phyloP scores from a whole-genome alignment of 2,113 vertebrate genomes.

The Heterocephalus glaber region DNA sequence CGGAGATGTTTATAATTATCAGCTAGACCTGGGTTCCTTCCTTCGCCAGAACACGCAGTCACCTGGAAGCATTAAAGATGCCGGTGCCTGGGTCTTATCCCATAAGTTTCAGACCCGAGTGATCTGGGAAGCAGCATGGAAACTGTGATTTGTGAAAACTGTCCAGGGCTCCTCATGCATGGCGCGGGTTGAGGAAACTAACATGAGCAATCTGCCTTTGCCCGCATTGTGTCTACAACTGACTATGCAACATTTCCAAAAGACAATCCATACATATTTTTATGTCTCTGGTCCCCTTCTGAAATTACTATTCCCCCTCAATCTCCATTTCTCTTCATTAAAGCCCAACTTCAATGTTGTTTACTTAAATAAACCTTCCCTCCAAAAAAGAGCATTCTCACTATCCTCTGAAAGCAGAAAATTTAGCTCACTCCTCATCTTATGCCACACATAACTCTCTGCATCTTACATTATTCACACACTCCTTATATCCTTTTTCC shows the following conservation, averaged over 20 bases:
- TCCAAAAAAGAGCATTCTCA: background rate
- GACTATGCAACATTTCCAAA: background rate
- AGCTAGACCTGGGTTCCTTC: background rate
- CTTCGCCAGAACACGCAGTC: background rate
- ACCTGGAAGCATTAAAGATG: background rate
- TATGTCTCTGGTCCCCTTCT: background rate
- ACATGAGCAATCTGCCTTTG: background rate
- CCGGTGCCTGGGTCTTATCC: too few species aligned
- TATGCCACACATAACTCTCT: fast-evolving
- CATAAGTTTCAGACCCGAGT: background rate
- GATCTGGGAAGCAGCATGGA: background rate
- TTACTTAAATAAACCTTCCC: background rate
- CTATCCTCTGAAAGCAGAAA: background rate
- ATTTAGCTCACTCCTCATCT: fast-evolving
- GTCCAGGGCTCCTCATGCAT: background rate
- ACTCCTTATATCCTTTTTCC: background rate
- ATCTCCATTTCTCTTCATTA: background rate
- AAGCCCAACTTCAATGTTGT: background rate
- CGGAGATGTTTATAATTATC: background rate
- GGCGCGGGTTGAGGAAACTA: background rate
- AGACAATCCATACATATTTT: background rate
- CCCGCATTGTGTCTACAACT: background rate
- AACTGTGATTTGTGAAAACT: background rate
- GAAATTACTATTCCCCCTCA: background rate
- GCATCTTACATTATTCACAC: fast-evolving